A percentile compares a stretch with the other conserved stretches of the same genome.
These are phyloP conservation scores for Cyanoramphus novaezelandiae DNA, from an alignment of 2,113 vertebrate species.

Conservation along the genomic window DNA sequence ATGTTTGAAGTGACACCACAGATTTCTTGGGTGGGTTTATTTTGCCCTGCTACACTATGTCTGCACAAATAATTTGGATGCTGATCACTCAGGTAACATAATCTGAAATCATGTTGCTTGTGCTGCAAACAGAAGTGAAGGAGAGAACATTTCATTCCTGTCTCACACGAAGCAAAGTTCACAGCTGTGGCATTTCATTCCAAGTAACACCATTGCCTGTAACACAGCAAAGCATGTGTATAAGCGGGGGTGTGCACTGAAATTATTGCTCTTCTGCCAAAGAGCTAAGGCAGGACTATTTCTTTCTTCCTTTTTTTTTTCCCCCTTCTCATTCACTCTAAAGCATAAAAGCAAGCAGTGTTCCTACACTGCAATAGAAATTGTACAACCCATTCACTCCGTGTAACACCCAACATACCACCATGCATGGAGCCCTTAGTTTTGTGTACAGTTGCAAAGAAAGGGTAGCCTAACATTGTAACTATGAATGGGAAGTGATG, in stretches of 20 bases:
- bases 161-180: neutral
- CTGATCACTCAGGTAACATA: neutral
- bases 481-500: neutral
- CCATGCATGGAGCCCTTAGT: neutral
- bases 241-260: neutral
- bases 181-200: conserved; percentile 16
- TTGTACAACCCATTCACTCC: neutral
- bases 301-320: neutral
- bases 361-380: neutral
- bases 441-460: neutral
- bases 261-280: conserved; percentile 14
- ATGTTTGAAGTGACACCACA: conserved; percentile 17
- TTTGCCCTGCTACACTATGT: neutral
- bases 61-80: conserved; percentile 52
- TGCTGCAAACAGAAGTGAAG: neutral
- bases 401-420: neutral
- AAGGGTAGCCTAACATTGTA: rapidly evolving
- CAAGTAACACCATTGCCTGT: neutral
- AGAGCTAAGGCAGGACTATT: neutral
- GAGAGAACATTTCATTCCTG: conserved; percentile 13
- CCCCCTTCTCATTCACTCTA: neutral
- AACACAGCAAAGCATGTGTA: neutral
- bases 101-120: neutral
- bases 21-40: neutral
- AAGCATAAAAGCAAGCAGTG: neutral